Evolutionary conservation across 2,888 invertebrate genomes (phyloP).

Genomic region (Helicoverpa assulta): DNA sequence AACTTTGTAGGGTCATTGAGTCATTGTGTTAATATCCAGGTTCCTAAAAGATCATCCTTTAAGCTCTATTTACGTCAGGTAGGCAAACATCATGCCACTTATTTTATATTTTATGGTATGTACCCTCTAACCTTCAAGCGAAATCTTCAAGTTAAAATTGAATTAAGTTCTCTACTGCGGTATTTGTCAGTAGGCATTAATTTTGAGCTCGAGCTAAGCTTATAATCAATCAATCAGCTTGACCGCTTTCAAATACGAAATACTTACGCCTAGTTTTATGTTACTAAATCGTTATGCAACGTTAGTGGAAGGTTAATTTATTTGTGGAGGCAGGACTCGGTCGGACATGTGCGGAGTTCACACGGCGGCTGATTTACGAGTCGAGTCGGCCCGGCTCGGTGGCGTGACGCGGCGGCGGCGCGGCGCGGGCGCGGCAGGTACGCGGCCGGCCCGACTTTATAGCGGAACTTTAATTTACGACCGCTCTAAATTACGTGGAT

Average conservation of each 20-base stretch:
- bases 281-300: conserved; percentile 44
- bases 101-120: too few relatives aligned
- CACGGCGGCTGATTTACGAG: conserved; percentile 75
- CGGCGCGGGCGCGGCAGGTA: conserved; percentile 82
- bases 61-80: too few relatives aligned
- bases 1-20: too few relatives aligned
- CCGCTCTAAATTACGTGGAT: conserved; percentile 90
- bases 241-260: conserved; percentile 3
- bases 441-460: conserved; percentile 84
- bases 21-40: too few relatives aligned
- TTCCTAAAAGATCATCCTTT: too few relatives aligned
- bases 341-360: conserved; percentile 75
- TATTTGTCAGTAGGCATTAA: too few relatives aligned
- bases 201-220: not conserved
- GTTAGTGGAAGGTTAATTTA: conserved; percentile 54
- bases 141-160: too few relatives aligned
- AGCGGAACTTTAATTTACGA: conserved; percentile 89
- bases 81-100: too few relatives aligned
- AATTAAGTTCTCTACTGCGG: too few relatives aligned
- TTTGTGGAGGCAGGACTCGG: conserved; percentile 58
- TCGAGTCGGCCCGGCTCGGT: conserved; percentile 67
- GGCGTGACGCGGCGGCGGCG: conserved; percentile 66
- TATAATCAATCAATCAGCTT: conserved; percentile 4
- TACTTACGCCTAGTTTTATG: conserved; percentile 6
- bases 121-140: too few relatives aligned